Evolutionary conservation across 1,140 invertebrate species (phyloP), one percentile per base, ranked within the genome.

Genomic region (Lepidurus couesii): DNA sequence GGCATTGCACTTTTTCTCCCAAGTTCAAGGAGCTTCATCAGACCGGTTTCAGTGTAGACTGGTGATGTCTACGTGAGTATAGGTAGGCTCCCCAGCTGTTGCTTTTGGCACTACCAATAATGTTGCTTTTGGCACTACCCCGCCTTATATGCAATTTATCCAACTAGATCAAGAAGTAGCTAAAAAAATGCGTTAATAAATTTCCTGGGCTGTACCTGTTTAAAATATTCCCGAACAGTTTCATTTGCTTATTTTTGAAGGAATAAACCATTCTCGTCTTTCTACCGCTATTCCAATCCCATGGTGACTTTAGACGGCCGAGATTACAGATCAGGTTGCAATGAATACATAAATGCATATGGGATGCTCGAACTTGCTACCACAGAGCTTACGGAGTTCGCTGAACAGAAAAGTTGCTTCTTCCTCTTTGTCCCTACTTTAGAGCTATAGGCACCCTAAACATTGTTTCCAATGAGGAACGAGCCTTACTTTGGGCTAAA

Each of bases 1-100:
- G 53, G 53, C 53, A 65, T 65, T 65, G n/a, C 21, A 65, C 53
- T 21, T 65, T 65, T 65, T 21, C 53, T 10, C 34, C 34, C 53
- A 65, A 65, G 53, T 65, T 65, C 53, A 65, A 65, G 53, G 53
- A 65, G 53, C 53, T 65, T 34, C 53, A 65, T 34, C 53, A 65
- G 53, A 65, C 53, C 53, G 53, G 53, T 65, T 65, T 65, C 53
- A 13, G 21, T 65, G 3, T 65, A 65, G 53, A 65, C 53, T n/a
- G 34, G 34, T 34, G 21, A 65, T 16, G 53, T 16, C 6, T 65
- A 65, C 53, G 53, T 65, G 53, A 21, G 53, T 16, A 34, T 4
- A 34, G 3, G 34, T 34, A 34, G 34, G 34, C 34, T 34, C 2
- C n/a, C 53, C 53, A 65, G 5, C 53, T 65, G 53, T 65, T 16